Evolutionary conservation across 2,113 vertebrate genomes (phyloP).

Genomic region (Bos javanicus): DNA sequence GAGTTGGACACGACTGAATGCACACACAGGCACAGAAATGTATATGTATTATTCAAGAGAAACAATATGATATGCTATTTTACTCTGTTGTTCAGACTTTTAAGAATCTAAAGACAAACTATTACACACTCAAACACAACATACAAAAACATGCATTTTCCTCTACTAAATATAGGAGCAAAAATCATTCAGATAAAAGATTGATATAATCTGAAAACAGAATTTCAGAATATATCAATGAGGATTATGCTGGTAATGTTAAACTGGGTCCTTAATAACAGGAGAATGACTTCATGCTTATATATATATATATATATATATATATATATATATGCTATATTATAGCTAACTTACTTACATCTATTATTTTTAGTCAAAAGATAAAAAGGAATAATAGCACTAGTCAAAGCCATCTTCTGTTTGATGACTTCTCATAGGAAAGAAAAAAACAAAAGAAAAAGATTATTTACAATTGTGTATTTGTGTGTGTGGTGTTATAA

Average conservation of each 20-base stretch:
- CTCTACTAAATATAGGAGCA: not conserved
- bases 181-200: not conserved
- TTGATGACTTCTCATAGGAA: not conserved
- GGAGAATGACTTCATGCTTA: not conserved
- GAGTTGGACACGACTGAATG: rapidly evolving
- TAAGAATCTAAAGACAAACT: not conserved
- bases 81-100: not conserved
- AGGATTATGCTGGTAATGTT: not conserved
- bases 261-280: not conserved
- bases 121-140: not conserved
- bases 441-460: not conserved
- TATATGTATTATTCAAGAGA: not conserved
- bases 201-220: not conserved
- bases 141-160: not conserved
- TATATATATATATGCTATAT: not conserved
- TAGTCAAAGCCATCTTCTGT: not conserved
- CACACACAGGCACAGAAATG: not conserved
- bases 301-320: not conserved
- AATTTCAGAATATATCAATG: not conserved
- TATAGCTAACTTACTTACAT: not conserved
- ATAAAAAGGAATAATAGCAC: not conserved
- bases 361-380: not conserved
- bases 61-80: not conserved
- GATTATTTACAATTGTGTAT: not conserved
- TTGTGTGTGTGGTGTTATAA: not conserved